These are phyloP conservation scores for Plotosus lineatus DNA, from an alignment of 2,113 vertebrate genomes.

Conservation along the genomic window DNA sequence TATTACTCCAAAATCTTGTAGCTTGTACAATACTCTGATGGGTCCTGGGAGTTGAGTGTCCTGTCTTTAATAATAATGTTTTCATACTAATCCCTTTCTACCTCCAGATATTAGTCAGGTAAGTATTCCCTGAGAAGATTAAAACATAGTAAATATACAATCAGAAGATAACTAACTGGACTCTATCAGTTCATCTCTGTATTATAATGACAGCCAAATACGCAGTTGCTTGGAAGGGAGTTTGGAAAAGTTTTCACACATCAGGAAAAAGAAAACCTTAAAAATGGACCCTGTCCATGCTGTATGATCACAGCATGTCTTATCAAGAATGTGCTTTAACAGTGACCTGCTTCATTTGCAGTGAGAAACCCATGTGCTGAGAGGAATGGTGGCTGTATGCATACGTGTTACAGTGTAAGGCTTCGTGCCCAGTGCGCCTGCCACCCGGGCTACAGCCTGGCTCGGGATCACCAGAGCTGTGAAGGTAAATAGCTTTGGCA, in stretches of 20 bases:
- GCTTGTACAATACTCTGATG: no score
- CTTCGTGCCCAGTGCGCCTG: conserved; percentile 71
- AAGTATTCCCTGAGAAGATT: not conserved
- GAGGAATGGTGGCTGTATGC: conserved; percentile 78
- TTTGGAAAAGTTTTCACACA: not conserved
- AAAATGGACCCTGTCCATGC: not conserved
- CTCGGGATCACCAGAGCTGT: conserved; percentile 65
- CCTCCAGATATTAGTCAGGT: not conserved
- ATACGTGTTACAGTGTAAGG: conserved; percentile 64
- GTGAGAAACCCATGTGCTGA: conserved; percentile 71
- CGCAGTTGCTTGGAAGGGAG: not conserved
- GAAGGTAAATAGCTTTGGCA: conserved; percentile 67
- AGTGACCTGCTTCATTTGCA: conserved; percentile 52
- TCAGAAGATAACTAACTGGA: conserved; percentile 16
- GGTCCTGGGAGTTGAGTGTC: no score
- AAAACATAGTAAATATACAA: conserved; percentile 29
- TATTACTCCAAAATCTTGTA: no score
- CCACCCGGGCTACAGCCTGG: conserved; percentile 73
- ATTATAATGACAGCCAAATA: not conserved
- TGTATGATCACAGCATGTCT: not conserved
- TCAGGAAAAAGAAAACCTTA: not conserved
- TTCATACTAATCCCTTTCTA: not conserved
- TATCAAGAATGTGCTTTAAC: conserved; percentile 13
- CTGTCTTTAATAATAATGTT: conserved; percentile 1
- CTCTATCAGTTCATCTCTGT: conserved; percentile 15